Conservation (phyloP, 2,888 invertebrate species). For the Pegoplata infirma region DNA sequence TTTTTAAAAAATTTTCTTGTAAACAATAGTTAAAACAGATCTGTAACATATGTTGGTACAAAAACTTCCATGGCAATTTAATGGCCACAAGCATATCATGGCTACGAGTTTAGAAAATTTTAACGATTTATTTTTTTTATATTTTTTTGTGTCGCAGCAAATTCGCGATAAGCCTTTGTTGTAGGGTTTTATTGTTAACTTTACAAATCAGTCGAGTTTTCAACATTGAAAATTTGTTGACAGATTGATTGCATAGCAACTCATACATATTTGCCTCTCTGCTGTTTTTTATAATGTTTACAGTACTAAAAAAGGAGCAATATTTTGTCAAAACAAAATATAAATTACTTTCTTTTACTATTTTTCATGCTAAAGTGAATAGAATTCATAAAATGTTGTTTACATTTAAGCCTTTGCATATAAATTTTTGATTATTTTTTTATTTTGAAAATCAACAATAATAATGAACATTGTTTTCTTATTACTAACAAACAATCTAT, state of each 20-base stretch:
- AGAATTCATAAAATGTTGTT: neutral
- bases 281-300: conserved; percentile 26
- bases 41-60: too few relatives aligned
- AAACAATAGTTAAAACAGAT: too few relatives aligned
- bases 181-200: neutral
- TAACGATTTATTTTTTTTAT: neutral
- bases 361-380: neutral
- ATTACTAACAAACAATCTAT: too few relatives aligned
- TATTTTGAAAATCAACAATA: neutral
- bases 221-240: conserved; percentile 44
- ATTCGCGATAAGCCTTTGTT: neutral
- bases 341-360: too few relatives aligned
- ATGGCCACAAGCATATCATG: neutral
- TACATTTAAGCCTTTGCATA: conserved; percentile 15
- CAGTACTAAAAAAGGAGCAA: neutral
- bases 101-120: neutral
- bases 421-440: neutral
- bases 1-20: too few relatives aligned
- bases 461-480: too few relatives aligned
- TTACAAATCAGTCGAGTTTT: neutral
- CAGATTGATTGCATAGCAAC: conserved; percentile 54
- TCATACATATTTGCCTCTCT: conserved; percentile 15
- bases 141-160: too few relatives aligned
- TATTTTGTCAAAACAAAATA: neutral
- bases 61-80: neutral